Percentiles rank a stretch among this genome's conserved stretches.
Conservation (phyloP, 2,797 vertebrate species). For the Trichosurus vulpecula region DNA sequence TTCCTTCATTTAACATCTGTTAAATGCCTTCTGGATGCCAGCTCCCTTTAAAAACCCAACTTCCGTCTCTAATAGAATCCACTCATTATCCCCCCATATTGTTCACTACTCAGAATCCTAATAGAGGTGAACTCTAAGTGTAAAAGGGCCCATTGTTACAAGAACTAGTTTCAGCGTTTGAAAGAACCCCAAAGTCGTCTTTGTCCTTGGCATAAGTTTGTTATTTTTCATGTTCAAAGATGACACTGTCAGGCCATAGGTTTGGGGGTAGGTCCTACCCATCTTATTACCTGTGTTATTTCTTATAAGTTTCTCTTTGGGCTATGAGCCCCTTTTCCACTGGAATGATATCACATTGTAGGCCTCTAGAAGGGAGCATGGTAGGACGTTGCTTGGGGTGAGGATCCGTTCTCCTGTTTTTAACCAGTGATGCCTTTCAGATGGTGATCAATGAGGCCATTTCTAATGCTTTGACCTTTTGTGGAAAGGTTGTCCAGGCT, state of each 20-base stretch:
- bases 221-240: not conserved
- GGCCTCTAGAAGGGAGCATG: not conserved
- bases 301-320: not conserved
- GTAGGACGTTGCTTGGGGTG: not conserved
- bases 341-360: not conserved
- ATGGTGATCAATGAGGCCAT: too few relatives aligned
- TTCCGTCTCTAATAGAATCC: not conserved
- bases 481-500: slow-evolving; percentile 91
- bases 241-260: not conserved
- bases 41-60: not conserved
- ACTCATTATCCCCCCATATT: not conserved
- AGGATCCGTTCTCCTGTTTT: not conserved
- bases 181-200: not conserved
- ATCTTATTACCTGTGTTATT: not conserved
- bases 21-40: not conserved
- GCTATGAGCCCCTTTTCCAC: not conserved
- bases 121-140: too few relatives aligned
- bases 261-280: not conserved
- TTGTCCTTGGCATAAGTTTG: not conserved
- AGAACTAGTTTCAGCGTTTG: too few relatives aligned
- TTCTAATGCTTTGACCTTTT: slow-evolving; percentile 26
- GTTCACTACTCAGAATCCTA: not conserved
- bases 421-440: not conserved
- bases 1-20: not conserved
- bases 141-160: too few relatives aligned